A percentile compares a stretch with the other conserved stretches of the same genome.
Evolutionary conservation across 2,797 vertebrate genomes (phyloP).

Genomic region (Tragelaphus eurycerus): DNA sequence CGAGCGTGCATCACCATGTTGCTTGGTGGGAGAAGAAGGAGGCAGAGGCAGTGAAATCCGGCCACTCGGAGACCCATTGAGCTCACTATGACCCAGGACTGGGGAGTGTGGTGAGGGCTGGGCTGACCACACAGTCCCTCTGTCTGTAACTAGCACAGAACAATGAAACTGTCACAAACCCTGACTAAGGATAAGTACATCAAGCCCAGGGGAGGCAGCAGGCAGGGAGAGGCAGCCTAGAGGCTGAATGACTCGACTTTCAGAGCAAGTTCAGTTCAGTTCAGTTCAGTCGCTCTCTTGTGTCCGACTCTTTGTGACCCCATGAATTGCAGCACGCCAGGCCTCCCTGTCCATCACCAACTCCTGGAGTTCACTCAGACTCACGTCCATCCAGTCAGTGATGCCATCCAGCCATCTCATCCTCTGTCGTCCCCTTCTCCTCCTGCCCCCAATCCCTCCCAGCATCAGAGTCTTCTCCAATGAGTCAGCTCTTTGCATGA

Average conservation of each 20-base stretch:
- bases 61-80: background rate
- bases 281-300: no score
- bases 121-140: background rate
- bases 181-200: background rate
- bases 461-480: no score
- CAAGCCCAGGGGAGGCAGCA: no score
- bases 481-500: no score
- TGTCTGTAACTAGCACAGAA: background rate
- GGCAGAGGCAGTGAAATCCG: background rate
- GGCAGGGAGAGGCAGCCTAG: background rate
- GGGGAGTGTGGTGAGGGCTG: background rate
- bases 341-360: no score
- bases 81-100: background rate
- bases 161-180: background rate
- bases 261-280: background rate
- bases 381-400: no score
- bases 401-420: no score
- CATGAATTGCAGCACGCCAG: no score
- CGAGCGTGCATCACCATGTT: accelerated
- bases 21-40: background rate
- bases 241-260: background rate
- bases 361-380: no score
- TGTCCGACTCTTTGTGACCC: no score
- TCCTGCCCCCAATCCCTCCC: no score
- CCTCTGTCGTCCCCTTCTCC: no score